These are phyloP conservation scores for Fukomys damarensis DNA, from an alignment of 2,113 vertebrate species.

Conservation along the genomic window DNA sequence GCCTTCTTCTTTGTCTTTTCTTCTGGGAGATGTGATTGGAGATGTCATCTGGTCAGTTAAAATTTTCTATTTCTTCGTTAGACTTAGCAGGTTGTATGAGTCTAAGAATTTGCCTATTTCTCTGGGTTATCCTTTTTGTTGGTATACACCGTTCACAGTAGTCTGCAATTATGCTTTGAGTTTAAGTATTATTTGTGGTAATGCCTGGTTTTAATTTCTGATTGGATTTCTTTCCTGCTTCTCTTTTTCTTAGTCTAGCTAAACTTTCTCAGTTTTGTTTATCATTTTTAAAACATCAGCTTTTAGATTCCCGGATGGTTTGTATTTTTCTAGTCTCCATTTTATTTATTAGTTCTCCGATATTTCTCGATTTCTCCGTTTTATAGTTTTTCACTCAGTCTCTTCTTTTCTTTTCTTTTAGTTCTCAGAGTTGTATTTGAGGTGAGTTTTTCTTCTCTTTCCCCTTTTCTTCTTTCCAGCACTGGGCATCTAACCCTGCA, in stretches of 20 bases:
- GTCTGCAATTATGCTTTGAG: not conserved
- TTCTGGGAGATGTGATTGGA: not conserved
- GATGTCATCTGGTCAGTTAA: not conserved
- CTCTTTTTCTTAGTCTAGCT: not conserved
- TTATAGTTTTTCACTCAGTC: not conserved
- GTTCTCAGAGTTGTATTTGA: not conserved
- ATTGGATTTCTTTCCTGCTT: not conserved
- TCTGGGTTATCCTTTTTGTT: not conserved
- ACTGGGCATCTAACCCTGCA: no score
- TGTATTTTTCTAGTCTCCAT: not conserved
- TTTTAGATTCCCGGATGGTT: not conserved
- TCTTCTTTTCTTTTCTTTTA: not conserved
- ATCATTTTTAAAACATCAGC: not conserved
- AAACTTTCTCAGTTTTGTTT: not conserved
- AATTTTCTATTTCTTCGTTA: not conserved
- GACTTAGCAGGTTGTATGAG: not conserved
- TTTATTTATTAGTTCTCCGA: not conserved
- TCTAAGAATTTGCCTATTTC: not conserved
- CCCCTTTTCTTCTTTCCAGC: not conserved
- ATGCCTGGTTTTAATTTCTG: not conserved
- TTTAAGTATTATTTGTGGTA: not conserved
- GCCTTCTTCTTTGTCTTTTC: not conserved
- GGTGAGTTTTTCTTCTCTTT: not conserved
- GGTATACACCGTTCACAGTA: not conserved
- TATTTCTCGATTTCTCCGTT: not conserved